Conservation (phyloP, 2,888 invertebrate genomes). For the Mystacides longicornis region DNA sequence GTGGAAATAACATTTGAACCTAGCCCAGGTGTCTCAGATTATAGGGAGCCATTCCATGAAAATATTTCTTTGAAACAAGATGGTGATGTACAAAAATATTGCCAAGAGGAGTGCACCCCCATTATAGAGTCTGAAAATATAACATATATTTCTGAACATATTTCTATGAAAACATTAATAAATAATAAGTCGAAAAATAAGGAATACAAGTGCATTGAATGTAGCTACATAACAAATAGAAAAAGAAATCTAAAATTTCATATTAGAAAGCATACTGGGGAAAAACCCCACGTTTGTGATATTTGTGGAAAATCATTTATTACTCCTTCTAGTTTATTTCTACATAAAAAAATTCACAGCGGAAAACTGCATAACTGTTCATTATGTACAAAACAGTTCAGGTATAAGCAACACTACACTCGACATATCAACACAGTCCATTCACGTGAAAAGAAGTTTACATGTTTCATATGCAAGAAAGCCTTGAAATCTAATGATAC, state of each 20-base stretch:
- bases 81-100: no score
- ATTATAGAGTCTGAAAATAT: no score
- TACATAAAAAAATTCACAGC: constrained; percentile 1
- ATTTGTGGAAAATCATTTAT: neutral
- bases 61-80: no score
- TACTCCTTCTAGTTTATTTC: neutral
- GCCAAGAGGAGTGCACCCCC: no score
- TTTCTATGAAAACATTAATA: no score
- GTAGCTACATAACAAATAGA: neutral
- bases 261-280: constrained; percentile 4
- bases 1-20: no score
- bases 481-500: neutral
- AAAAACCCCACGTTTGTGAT: constrained; percentile 5
- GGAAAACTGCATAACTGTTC: neutral
- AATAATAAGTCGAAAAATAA: no score
- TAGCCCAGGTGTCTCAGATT: no score
- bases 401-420: neutral
- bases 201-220: neutral
- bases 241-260: neutral
- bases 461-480: constrained; percentile 3
- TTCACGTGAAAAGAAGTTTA: neutral
- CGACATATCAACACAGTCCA: neutral
- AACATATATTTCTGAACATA: no score
- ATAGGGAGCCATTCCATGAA: no score
- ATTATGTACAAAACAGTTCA: constrained; percentile 1